Base-by-base conservation (phyloP, 2,888 invertebrate species). In the Boloria selene region DNA sequence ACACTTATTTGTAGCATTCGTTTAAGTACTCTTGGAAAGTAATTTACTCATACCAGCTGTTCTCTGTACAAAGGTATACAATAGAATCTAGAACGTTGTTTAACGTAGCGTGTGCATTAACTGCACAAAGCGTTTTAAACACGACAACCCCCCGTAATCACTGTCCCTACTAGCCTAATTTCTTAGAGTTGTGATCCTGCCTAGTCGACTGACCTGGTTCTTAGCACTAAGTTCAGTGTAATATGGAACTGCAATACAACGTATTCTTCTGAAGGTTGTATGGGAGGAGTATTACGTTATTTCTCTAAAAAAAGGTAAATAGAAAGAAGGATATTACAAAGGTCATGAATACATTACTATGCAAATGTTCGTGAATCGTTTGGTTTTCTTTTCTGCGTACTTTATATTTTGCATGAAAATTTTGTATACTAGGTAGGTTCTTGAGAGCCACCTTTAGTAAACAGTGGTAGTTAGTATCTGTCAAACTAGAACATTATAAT, bases 61-160 rank as follows among this genome's bases (percentile, higher is more conserved):
- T 53, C 49, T 16, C 42, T 18, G 45, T 42, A 31, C 42, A 66
- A 58, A 59, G 62, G 65, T 53, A 52, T 58, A 73, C 71, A 70
- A 70, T 67, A 68, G 70, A 72, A 69, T 73, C 62, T 66, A 63
- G 71, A 62, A 67, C 71, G 61, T 79, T 83, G 83, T 77, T 79
- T 78, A 85, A 79, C 85, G 80, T 84, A 77, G 82, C 83, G 84
- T 85, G 78, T 75, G 75, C 76, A 77, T 81, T 84, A 81, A 75
- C 81, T 79, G 71, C 79, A 85, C 84, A 86, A 84, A 86, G 84
- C 82, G 75, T 79, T 83, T 86, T 87, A 82, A 69, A 61, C 69
- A 61, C 63, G 66, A 60, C 59, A 55, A 69, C 60, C 59, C 58
- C 63, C 63, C 53, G 68, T 66, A 61, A 63, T 60, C 60, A 55